Evolutionary conservation across 2,797 vertebrate genomes (phyloP).

Genomic region (Acanthiza pusilla): DNA sequence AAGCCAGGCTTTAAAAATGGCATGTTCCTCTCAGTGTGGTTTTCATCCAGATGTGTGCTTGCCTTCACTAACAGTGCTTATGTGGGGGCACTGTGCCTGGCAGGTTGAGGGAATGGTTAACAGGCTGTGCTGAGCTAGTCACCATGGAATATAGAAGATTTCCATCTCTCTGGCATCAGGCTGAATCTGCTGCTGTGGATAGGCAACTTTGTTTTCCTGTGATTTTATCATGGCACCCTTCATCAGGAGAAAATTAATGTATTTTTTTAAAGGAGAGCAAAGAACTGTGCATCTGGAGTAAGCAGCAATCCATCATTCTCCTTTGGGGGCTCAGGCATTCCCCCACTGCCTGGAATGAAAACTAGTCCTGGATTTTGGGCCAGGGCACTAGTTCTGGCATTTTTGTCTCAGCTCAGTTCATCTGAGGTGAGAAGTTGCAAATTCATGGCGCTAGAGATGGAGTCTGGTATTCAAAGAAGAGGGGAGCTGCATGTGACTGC

Average conservation of each 20-base stretch:
- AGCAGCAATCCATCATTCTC: background rate
- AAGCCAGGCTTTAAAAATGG: background rate
- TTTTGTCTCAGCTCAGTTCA: background rate
- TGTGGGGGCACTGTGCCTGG: background rate
- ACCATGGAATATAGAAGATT: background rate
- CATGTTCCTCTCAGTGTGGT: background rate
- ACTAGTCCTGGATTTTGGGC: background rate
- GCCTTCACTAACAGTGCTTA: background rate
- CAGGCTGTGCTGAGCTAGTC: background rate
- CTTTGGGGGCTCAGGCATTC: background rate
- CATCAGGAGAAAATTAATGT: background rate
- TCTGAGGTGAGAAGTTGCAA: background rate
- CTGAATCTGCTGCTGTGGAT: background rate
- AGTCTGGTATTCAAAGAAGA: background rate
- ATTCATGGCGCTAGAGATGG: background rate
- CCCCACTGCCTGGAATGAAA: background rate
- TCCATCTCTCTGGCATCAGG: background rate
- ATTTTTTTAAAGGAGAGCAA: background rate
- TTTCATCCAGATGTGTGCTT: background rate
- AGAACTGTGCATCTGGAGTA: background rate
- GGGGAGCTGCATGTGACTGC: constrained; percentile 22
- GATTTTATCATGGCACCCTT: background rate
- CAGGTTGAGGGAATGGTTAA: background rate
- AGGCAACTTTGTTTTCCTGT: background rate
- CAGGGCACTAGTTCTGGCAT: background rate